These are phyloP conservation scores for Sipha maydis DNA, from an alignment of 2,888 invertebrate genomes.

Conservation along the genomic window DNA sequence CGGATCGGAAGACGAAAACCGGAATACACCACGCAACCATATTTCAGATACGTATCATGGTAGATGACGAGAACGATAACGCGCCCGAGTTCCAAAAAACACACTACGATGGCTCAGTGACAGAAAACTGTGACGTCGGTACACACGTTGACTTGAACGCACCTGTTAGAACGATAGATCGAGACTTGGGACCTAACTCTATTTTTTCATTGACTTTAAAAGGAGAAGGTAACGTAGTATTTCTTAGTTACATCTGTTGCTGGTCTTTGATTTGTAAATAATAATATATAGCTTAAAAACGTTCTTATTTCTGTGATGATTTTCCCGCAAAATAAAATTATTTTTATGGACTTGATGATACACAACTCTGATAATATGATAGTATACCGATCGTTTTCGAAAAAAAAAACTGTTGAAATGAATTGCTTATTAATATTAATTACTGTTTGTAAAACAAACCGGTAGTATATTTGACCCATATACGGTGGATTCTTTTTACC, in stretches of 20 bases:
- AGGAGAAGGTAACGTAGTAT: conserved; percentile 72
- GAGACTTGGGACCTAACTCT: conserved; percentile 77
- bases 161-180: conserved; percentile 78
- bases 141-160: conserved; percentile 78
- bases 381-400: too few species aligned
- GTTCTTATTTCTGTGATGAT: too few species aligned
- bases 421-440: too few species aligned
- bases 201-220: conserved; percentile 76
- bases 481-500: too few species aligned
- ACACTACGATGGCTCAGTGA: conserved; percentile 80
- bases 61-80: conserved; percentile 89
- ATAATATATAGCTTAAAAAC: background rate
- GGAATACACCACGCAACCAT: conserved; percentile 67
- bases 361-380: too few species aligned
- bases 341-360: too few species aligned
- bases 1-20: conserved; percentile 83
- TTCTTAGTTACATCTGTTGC: background rate
- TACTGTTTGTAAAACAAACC: too few species aligned
- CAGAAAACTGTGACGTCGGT: conserved; percentile 79
- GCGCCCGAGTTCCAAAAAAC: conserved; percentile 80
- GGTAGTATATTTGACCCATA: too few species aligned
- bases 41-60: conserved; percentile 74
- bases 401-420: too few species aligned
- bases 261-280: background rate
- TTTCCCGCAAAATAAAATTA: background rate